A percentile compares a stretch with the other conserved stretches of the same genome.
phyloP scores from a whole-genome alignment of 1,140 invertebrate genomes.

The Phymastichus coffea region DNA sequence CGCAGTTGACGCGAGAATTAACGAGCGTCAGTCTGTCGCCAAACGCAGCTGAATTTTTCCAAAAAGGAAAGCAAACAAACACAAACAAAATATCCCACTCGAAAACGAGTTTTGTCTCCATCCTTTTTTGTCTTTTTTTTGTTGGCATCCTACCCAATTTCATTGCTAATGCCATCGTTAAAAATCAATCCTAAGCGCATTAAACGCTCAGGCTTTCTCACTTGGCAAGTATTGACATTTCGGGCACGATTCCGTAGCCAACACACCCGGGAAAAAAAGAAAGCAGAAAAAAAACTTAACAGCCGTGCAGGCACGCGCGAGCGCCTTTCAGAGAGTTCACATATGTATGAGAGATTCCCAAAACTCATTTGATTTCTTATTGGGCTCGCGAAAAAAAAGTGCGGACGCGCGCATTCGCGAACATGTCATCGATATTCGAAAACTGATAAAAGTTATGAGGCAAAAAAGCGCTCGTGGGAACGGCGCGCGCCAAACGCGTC shows the following conservation, averaged over 20 bases:
- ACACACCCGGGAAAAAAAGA: conserved; percentile 39
- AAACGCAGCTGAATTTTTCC: no score
- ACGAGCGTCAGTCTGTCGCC: no score
- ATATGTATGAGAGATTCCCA: conserved; percentile 48
- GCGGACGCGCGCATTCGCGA: no score
- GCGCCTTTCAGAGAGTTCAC: conserved; percentile 36
- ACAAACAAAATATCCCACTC: no score
- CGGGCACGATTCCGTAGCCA: conserved; percentile 35
- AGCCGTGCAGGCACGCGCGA: conserved; percentile 46
- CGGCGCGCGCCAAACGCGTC: no score
- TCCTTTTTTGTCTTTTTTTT: conserved; percentile 33
- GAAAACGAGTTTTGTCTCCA: conserved; percentile 16
- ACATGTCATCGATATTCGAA: no score
- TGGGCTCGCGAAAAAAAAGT: no score
- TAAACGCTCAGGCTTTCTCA: conserved; percentile 1
- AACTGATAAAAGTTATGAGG: no score
- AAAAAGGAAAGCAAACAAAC: no score
- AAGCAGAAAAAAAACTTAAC: conserved; percentile 45
- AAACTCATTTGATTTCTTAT: conserved; percentile 27
- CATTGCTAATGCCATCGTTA: conserved; percentile 20
- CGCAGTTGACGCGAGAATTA: conserved; percentile 29
- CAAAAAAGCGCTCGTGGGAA: no score
- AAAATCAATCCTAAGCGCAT: conserved; percentile 22
- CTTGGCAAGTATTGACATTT: conserved; percentile 43
- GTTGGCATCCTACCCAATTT: neutral